Evolutionary conservation across 2,888 invertebrate genomes (phyloP).

Genomic region (Empis stercorea): DNA sequence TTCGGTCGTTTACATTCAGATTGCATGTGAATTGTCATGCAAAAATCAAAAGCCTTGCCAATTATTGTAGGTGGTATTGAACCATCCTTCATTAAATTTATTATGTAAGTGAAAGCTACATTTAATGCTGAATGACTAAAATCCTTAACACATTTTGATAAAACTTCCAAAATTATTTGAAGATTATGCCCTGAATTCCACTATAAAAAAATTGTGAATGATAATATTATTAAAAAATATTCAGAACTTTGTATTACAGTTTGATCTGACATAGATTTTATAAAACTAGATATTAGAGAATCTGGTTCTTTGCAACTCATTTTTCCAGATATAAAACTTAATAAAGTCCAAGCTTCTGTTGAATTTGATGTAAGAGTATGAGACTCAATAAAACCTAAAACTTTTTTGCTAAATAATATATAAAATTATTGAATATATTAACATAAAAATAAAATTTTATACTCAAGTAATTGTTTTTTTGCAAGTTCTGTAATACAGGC

Average conservation of each 20-base stretch:
- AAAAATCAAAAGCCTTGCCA: constrained; percentile 28
- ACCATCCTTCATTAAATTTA: constrained; percentile 23
- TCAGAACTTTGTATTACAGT: background rate
- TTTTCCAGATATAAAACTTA: constrained; percentile 31
- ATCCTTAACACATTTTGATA: constrained; percentile 24
- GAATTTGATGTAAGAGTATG: constrained; percentile 30
- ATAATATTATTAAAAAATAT: background rate
- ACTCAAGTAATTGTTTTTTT: constrained; percentile 14
- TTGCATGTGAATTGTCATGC: constrained; percentile 24
- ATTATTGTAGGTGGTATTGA: constrained; percentile 26
- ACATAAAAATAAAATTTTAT: background rate
- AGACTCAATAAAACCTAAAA: constrained; percentile 28
- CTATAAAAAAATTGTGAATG: constrained; percentile 10
- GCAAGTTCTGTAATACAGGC: constrained; percentile 23
- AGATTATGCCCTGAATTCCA: constrained; percentile 32
- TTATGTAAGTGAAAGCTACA: constrained; percentile 26
- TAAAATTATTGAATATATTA: background rate
- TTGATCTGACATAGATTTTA: background rate
- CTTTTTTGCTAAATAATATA: constrained; percentile 18
- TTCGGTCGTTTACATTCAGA: constrained; percentile 16
- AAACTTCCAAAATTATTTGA: constrained; percentile 28
- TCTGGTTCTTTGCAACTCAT: constrained; percentile 27
- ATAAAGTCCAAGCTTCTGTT: constrained; percentile 32
- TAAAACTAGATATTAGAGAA: constrained; percentile 21
- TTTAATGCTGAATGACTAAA: constrained; percentile 32